Conservation (phyloP, 1,140 invertebrate genomes). For the Eciton burchellii region DNA sequence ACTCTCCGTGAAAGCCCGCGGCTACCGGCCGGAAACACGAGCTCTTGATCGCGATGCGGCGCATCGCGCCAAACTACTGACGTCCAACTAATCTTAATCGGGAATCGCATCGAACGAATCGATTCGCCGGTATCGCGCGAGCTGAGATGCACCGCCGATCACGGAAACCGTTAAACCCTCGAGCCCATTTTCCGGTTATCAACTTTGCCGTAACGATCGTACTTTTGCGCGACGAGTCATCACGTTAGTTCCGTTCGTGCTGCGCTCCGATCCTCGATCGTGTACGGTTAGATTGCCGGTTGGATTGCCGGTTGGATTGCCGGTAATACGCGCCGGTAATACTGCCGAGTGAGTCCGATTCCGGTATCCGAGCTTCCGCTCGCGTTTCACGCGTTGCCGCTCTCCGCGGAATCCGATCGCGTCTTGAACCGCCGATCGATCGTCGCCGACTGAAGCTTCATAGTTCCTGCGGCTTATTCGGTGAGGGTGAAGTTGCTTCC, state of each 20-base stretch:
- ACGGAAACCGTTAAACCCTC: conserved; percentile 16
- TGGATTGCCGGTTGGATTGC: neutral
- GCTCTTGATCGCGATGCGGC: conserved; percentile 8
- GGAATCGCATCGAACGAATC: neutral
- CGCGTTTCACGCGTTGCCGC: conserved; percentile 66
- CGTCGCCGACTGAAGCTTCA: conserved; percentile 22
- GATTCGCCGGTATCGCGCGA: neutral
- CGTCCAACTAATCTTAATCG: neutral
- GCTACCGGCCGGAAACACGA: neutral
- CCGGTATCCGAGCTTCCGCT: conserved; percentile 52
- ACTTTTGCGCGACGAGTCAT: neutral
- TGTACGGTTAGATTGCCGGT: neutral
- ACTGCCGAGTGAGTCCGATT: neutral
- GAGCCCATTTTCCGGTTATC: neutral
- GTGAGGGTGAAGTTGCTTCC: conserved; percentile 18
- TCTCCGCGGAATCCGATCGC: conserved; percentile 50
- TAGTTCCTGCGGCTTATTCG: conserved; percentile 52
- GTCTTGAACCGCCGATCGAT: conserved; percentile 22
- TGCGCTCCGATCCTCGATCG: conserved; percentile 4
- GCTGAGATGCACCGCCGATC: neutral
- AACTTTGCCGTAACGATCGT: neutral
- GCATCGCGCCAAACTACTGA: neutral
- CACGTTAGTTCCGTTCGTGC: conserved; percentile 34
- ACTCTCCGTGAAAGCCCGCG: neutral
- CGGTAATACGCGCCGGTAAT: neutral